Percentiles rank a stretch among this genome's conserved stretches.
phyloP scores from a whole-genome alignment of 2,888 invertebrate genomes.

The Eretmocerus hayati region DNA sequence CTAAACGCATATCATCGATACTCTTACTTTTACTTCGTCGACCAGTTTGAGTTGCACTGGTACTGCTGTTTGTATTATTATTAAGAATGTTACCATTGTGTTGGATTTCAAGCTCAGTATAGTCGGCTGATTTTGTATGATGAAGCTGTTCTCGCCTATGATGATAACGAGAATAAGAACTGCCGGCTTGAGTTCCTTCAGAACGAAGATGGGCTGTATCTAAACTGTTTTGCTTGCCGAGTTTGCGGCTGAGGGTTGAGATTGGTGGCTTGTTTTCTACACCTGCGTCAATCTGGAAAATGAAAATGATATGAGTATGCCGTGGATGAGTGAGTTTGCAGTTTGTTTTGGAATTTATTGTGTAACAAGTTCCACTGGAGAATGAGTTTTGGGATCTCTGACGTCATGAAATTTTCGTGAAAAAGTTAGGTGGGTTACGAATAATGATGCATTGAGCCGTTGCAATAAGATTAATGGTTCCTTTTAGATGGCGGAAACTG shows the following conservation, averaged over 20 bases:
- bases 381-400: too few species aligned
- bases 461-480: too few species aligned
- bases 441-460: too few species aligned
- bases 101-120: constrained; percentile 50
- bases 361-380: too few species aligned
- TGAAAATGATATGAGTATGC: too few species aligned
- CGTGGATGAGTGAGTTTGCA: too few species aligned
- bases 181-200: constrained; percentile 77
- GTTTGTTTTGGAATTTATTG: too few species aligned
- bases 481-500: too few species aligned
- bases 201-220: constrained; percentile 60
- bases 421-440: too few species aligned
- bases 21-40: constrained; percentile 68
- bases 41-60: too few species aligned
- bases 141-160: constrained; percentile 42
- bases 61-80: background rate
- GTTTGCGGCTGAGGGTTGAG: constrained; percentile 47
- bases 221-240: constrained; percentile 46
- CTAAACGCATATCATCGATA: constrained; percentile 75
- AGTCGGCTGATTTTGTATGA: constrained; percentile 51
- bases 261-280: constrained; percentile 44
- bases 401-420: too few species aligned
- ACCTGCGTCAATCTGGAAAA: constrained; percentile 37
- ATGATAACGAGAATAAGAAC: constrained; percentile 46
- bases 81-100: constrained; percentile 38